Evolutionary conservation across 35 echinoderm and acorn worm species (phyloP), one percentile per base, ranked within the genome.

Genomic region (Ptychodera flava): DNA sequence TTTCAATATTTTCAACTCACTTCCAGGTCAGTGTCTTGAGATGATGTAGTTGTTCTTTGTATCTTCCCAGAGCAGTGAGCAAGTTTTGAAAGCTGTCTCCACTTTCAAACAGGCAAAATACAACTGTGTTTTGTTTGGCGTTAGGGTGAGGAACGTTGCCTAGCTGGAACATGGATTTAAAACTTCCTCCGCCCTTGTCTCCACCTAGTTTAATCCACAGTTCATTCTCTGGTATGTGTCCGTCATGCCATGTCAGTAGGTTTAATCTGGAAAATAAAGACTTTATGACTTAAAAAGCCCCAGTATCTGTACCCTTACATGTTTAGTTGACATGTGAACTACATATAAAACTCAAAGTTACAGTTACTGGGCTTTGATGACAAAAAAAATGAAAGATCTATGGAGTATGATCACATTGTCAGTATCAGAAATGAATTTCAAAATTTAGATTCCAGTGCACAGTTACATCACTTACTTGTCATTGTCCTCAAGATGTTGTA

Each of bases 121-220:
- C 45, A 31, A 77, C 52, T 28, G 15, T 86, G 64, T 76, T 77
- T 12, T 78, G 27, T 2, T 77, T 77, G 85, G 37, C 75, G 22
- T 77, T 77, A 29, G 37, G 64, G 37, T 10, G 1, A 30, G 31
- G 29, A 1, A 32, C 32, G 31, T 86, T 86, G 29, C 36, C 22
- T 30, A 64, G 12, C 34, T 86, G 12, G 45, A 64, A 52, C 85
- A 86, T 76, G 30, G 76, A 52, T 29, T 86, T 31, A 33, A 29
- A 84, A 0, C n/a, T 36, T 30, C 83, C 83, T 1, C 35, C 83
- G 1, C 83, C 83, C 22, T 84, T 84, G 28, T 84, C 83, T n/a
- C n/a, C n/a, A 35, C 83, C 83, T 36, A 84, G 83, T 37, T 84
- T 84, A 6, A 84, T 34, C 83, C 83, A 84, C 29, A 84, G 6